Evolutionary conservation across 2,113 vertebrate species (phyloP).

Genomic region (Anoura caudifer): DNA sequence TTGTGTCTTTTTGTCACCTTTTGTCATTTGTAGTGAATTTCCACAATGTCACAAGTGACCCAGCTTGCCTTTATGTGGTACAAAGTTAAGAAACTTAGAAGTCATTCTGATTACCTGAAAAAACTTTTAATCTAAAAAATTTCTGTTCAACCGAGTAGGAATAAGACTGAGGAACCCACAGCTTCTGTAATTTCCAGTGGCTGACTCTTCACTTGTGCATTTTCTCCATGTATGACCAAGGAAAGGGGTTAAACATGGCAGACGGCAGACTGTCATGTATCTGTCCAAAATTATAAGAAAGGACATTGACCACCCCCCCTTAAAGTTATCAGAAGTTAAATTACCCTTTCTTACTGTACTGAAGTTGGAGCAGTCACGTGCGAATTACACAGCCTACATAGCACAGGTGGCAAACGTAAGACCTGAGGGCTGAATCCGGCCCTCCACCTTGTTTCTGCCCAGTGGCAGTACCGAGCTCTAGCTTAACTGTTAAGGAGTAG

Average conservation of each 20-base stretch:
- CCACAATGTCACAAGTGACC: neutral
- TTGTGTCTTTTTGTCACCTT: neutral
- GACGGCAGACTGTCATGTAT: neutral
- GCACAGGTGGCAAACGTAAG: no score
- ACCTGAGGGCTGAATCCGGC: no score
- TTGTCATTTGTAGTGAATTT: neutral
- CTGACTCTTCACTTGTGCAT: neutral
- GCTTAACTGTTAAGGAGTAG: no score
- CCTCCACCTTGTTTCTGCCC: no score
- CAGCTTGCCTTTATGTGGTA: neutral
- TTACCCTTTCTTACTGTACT: neutral
- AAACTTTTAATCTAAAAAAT: neutral
- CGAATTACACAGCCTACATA: no score
- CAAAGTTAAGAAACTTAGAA: neutral
- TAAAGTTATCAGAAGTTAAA: neutral
- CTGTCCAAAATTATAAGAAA: neutral
- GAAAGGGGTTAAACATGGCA: neutral
- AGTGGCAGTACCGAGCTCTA: no score
- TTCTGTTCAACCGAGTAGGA: neutral
- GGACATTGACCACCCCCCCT: neutral
- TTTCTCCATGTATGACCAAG: neutral
- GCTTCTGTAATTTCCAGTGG: neutral
- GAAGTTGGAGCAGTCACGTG: neutral
- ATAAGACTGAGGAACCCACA: neutral
- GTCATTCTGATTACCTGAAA: neutral